Evolutionary conservation across 2,113 vertebrate genomes (phyloP).

Genomic region (Cynocephalus volans): DNA sequence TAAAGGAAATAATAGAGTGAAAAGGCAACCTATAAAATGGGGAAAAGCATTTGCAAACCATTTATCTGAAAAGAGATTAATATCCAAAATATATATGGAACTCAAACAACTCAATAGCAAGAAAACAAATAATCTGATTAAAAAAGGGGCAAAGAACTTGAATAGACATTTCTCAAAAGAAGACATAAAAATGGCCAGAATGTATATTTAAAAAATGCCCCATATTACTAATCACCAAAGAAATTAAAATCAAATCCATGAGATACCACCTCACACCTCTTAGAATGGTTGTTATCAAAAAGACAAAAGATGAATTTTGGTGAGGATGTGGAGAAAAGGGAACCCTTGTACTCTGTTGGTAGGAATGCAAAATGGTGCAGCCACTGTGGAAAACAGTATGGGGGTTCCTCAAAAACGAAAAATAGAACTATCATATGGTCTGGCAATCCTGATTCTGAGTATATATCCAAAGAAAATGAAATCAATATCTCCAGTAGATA

Average conservation of each 20-base stretch:
- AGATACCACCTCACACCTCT: not conserved
- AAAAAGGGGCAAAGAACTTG: not conserved
- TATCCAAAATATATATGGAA: not conserved
- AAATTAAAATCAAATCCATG: not conserved
- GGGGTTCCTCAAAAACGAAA: not conserved
- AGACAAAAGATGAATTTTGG: not conserved
- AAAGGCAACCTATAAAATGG: not conserved
- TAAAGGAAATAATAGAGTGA: not conserved
- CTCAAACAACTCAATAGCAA: not conserved
- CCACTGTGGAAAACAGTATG: not conserved
- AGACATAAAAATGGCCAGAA: not conserved
- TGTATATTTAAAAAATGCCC: not conserved
- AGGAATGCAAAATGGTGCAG: not conserved
- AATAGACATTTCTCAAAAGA: not conserved
- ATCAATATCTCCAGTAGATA: not conserved
- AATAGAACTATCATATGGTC: not conserved
- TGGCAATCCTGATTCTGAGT: not conserved
- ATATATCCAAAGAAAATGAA: not conserved
- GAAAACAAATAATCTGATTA: not conserved
- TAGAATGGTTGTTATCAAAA: not conserved
- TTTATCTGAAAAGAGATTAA: not conserved
- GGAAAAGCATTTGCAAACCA: not conserved
- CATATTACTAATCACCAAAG: not conserved
- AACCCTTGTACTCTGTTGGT: not conserved
- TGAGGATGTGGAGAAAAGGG: not conserved